Evolutionary conservation across 2,888 invertebrate genomes (phyloP).

Genomic region (Hemithea aestivaria): DNA sequence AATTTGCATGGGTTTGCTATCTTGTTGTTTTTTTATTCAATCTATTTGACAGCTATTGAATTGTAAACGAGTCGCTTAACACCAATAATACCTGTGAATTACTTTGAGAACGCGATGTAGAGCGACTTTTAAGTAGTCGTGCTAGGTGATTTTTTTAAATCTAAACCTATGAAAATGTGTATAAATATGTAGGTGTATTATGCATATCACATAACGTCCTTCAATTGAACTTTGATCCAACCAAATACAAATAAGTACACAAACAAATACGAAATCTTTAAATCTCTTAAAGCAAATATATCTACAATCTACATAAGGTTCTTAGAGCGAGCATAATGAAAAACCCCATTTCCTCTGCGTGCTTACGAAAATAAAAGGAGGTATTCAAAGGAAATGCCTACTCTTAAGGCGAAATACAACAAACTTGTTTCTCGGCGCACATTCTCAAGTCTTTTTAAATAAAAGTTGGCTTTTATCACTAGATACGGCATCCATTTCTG

Average conservation of each 20-base stretch:
- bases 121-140: too few species aligned
- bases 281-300: conserved; percentile 20
- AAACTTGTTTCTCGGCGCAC: conserved; percentile 40
- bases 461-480: conserved; percentile 64
- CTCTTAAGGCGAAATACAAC: conserved; percentile 44
- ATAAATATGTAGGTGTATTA: too few species aligned
- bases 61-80: too few species aligned
- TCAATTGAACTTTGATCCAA: conserved; percentile 15
- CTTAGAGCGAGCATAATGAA: conserved; percentile 37
- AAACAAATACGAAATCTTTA: conserved; percentile 28
- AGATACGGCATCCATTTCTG: conserved; percentile 52
- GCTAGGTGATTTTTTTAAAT: too few species aligned
- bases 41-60: too few species aligned
- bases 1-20: too few species aligned
- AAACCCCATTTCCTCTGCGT: conserved; percentile 51
- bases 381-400: conserved; percentile 45
- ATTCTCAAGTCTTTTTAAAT: conserved; percentile 56
- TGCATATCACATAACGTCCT: too few species aligned
- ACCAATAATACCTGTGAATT: too few species aligned
- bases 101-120: too few species aligned
- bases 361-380: conserved; percentile 52
- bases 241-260: conserved; percentile 31
- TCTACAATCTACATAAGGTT: conserved; percentile 29
- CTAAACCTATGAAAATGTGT: too few species aligned
- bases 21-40: too few species aligned